These are phyloP conservation scores for Aegotheles bennettii DNA, from an alignment of 2,113 vertebrate genomes.

Conservation along the genomic window DNA sequence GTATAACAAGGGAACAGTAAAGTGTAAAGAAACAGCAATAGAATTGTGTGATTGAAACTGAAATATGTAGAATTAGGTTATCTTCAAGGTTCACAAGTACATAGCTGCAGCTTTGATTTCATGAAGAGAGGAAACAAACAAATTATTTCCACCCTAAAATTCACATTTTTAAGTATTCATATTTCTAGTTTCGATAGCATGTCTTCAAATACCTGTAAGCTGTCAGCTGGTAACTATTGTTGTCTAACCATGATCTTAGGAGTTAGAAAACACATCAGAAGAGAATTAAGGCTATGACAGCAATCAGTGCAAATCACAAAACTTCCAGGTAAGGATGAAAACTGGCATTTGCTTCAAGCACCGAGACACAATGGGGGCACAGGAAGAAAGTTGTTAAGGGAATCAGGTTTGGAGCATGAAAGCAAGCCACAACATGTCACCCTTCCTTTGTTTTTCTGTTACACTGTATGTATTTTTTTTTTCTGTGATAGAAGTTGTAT, in stretches of 20 bases:
- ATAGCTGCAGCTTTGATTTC: neutral
- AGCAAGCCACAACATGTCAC: neutral
- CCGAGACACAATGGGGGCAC: neutral
- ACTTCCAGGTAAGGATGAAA: neutral
- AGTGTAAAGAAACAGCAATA: neutral
- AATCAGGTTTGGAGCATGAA: neutral
- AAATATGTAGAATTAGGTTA: neutral
- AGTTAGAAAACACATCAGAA: slow-evolving; percentile 2
- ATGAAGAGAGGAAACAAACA: neutral
- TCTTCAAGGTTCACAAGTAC: neutral
- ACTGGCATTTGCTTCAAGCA: neutral
- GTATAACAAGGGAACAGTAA: neutral
- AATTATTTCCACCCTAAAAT: neutral
- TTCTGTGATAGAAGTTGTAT: neutral
- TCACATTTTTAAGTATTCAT: neutral
- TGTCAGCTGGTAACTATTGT: neutral
- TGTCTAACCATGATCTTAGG: neutral
- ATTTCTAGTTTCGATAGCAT: neutral
- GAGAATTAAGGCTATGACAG: neutral
- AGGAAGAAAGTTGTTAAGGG: neutral
- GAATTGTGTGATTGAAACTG: neutral
- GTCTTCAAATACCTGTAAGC: neutral
- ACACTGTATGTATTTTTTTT: neutral
- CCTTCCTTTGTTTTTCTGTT: neutral
- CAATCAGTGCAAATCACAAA: neutral